Evolutionary conservation across 2,888 invertebrate species (phyloP).

Genomic region (Ligdia adustata): DNA sequence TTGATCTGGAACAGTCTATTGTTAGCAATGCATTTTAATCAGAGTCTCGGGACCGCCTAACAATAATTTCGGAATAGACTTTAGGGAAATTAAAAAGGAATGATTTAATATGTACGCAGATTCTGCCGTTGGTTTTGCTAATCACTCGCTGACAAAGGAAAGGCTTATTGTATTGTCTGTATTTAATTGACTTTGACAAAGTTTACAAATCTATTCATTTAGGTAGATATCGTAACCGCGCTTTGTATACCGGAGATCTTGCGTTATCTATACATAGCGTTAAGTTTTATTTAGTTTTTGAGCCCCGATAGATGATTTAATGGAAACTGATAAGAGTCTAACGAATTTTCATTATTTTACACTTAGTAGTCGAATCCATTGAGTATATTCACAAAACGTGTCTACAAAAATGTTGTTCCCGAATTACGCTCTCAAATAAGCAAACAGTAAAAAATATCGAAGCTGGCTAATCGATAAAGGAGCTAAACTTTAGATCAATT

Average conservation of each 20-base stretch:
- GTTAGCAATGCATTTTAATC: constrained; percentile 70
- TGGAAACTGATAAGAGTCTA: too few relatives aligned
- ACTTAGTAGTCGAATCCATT: too few relatives aligned
- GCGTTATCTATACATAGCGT: too few relatives aligned
- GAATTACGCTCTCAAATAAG: too few relatives aligned
- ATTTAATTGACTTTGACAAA: constrained; percentile 12
- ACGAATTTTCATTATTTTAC: too few relatives aligned
- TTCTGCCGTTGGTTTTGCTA: constrained; percentile 15
- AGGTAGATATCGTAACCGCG: too few relatives aligned
- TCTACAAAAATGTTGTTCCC: too few relatives aligned
- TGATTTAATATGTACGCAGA: constrained; percentile 23
- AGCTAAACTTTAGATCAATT: constrained; percentile 35
- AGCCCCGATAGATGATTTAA: too few relatives aligned
- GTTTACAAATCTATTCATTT: constrained; percentile 1
- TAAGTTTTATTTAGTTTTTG: too few relatives aligned
- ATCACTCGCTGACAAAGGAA: constrained; percentile 21
- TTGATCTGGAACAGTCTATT: constrained; percentile 68
- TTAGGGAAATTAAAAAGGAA: constrained; percentile 39
- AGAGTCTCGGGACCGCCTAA: constrained; percentile 49
- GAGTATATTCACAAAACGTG: too few relatives aligned
- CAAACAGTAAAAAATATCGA: too few relatives aligned
- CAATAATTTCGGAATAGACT: constrained; percentile 38
- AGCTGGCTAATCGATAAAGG: constrained; percentile 30
- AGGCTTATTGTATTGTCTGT: constrained; percentile 13
- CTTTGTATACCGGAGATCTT: too few relatives aligned